phyloP scores from a whole-genome alignment of 2,113 vertebrate genomes.

The Benthochromis sp. region DNA sequence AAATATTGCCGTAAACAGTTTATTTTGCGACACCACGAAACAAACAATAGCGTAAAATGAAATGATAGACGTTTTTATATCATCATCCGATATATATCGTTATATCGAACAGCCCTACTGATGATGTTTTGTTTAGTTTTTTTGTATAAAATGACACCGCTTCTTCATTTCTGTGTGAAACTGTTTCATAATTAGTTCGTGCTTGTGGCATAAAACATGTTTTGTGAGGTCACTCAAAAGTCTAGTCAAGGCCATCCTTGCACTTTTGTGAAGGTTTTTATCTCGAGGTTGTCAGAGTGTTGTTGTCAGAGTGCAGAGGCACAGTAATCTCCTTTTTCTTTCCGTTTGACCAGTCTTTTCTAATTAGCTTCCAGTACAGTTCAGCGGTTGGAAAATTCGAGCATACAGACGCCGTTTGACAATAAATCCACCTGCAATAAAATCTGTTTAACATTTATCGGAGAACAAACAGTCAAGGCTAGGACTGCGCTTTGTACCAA shows the following conservation, averaged over 20 bases:
- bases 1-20: neutral
- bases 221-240: neutral
- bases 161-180: neutral
- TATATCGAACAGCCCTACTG: neutral
- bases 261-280: neutral
- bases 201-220: neutral
- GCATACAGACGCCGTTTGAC: neutral
- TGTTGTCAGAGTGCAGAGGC: neutral
- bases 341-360: neutral
- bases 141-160: neutral
- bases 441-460: neutral
- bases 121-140: neutral
- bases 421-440: neutral
- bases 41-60: fast-evolving
- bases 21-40: fast-evolving
- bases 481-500: neutral
- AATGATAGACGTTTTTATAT: neutral
- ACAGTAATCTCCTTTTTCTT: neutral
- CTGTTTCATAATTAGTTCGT: neutral
- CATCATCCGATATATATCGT: neutral
- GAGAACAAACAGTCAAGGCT: neutral
- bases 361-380: neutral
- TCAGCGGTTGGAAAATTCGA: neutral
- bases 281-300: neutral
- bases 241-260: neutral